Evolutionary conservation across 30 jellyfish, hydroid and myxozoan species (phyloP).

Genomic region (Aurelia sp.): DNA sequence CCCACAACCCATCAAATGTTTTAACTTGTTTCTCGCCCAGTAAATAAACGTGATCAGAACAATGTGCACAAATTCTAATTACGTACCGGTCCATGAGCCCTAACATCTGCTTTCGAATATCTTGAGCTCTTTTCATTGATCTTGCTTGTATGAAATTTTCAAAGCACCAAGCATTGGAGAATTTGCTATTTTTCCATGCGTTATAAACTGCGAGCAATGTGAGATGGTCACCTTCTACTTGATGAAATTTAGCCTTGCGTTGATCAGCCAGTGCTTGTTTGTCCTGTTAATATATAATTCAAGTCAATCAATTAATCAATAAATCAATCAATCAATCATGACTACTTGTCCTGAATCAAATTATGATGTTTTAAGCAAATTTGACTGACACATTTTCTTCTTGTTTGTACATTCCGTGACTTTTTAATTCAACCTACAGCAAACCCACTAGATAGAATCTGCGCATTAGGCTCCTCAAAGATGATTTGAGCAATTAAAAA

Average conservation of each 20-base stretch:
- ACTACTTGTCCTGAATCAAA: too few relatives aligned
- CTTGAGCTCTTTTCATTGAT: conserved; percentile 95
- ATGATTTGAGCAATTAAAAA: too few relatives aligned
- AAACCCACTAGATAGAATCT: too few relatives aligned
- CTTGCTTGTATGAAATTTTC: conserved; percentile 98
- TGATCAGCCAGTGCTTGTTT: conserved; percentile 99
- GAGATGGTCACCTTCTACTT: conserved; percentile 96
- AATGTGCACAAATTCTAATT: not conserved
- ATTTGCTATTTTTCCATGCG: conserved; percentile 98
- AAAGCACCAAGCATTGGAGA: conserved; percentile 98
- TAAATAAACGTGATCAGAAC: too few relatives aligned
- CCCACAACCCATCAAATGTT: too few relatives aligned
- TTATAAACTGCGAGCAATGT: conserved; percentile 95
- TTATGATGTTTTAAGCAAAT: too few relatives aligned
- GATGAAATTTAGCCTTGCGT: conserved; percentile 96
- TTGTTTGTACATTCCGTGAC: too few relatives aligned
- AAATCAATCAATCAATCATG: not conserved
- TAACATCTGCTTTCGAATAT: conserved; percentile 93
- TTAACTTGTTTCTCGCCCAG: too few relatives aligned
- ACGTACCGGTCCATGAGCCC: conserved; percentile 98
- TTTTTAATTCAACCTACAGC: too few relatives aligned
- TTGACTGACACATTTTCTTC: too few relatives aligned
- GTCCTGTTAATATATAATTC: conserved; percentile 51
- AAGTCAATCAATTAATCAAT: too few relatives aligned
- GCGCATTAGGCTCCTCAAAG: too few relatives aligned